Base-by-base conservation (phyloP, 2,888 invertebrate species). In the Thymelicus sylvestris region DNA sequence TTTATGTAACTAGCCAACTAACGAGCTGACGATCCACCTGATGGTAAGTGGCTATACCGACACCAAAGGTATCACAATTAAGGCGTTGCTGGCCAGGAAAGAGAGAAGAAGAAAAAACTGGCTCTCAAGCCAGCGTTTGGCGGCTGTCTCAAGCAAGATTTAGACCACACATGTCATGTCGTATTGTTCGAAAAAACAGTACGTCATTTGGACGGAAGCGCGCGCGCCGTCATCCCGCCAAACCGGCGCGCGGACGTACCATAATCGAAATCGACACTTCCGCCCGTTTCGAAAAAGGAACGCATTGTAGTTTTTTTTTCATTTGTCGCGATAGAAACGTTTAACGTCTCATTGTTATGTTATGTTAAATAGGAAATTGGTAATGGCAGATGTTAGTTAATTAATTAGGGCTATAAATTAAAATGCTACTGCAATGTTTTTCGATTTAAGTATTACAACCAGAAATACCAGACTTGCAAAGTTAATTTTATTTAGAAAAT, bases 231-330 rank as follows among this genome's bases (percentile, higher is more conserved):
- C 83, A 82, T 83, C 83, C 84, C 83, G 83, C 83, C 81, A 80
- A 80, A 81, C 83, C 81, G 80, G 78, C 82, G 82, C 81, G 82
- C 81, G 82, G 83, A 81, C 80, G 80, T 77, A 75, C 81, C 85
- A 85, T 86, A 86, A 85, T 86, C 85, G 86, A 86, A 85, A 86
- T 83, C 84, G 84, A 85, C 84, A 84, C 87, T 83, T 85, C 85
- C 87, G 85, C 79, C 76, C 76, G 76, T 75, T 82, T 83, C 81
- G 79, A 82, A 86, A 85, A 84, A 83, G 83, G 84, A 84, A 83
- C 84, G 76, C 75, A 77, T 74, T 82, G 81, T 77, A 82, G 81
- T 70, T 70, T 65, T 69, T 65, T 69, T 70, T 60, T 70, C 62
- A 7, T 55, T 67, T 70, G 74, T 75, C 72, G 73, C 71, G 71